phyloP scores from a whole-genome alignment of 2,888 invertebrate genomes.

The Hofmannophila pseudospretella region DNA sequence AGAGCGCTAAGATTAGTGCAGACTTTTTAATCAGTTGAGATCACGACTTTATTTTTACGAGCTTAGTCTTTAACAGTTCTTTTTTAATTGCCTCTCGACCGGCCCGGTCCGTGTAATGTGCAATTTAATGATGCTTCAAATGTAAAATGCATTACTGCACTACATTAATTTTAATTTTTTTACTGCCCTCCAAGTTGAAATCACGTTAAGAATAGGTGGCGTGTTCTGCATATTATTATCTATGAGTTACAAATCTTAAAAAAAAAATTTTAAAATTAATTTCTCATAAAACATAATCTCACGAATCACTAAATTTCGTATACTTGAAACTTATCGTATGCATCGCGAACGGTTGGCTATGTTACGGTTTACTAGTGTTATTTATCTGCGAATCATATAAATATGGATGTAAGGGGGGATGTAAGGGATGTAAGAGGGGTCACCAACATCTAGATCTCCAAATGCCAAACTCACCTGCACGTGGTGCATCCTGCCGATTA shows the following conservation, averaged over 20 bases:
- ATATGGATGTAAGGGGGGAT: too few relatives aligned
- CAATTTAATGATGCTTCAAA: slow-evolving; percentile 74
- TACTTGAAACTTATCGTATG: too few relatives aligned
- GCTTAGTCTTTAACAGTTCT: slow-evolving; percentile 64
- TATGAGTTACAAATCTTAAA: slow-evolving; percentile 7
- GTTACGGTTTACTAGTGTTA: too few relatives aligned
- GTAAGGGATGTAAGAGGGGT: too few relatives aligned
- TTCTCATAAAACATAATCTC: too few relatives aligned
- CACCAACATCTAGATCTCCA: too few relatives aligned
- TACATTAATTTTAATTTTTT: slow-evolving; percentile 65
- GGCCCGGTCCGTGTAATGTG: slow-evolving; percentile 60
- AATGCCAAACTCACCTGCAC: too few relatives aligned
- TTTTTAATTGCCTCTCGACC: slow-evolving; percentile 72
- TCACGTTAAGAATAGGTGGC: slow-evolving; percentile 27
- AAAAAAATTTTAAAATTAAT: too few relatives aligned
- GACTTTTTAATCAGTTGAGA: slow-evolving; percentile 71
- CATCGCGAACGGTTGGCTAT: too few relatives aligned
- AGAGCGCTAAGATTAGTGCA: slow-evolving; percentile 49
- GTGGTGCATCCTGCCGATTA: too few relatives aligned
- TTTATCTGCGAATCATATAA: too few relatives aligned
- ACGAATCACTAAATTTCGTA: too few relatives aligned
- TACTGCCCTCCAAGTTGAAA: slow-evolving; percentile 48
- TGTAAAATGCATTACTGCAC: slow-evolving; percentile 73
- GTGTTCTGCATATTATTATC: slow-evolving; percentile 26
- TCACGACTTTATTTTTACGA: slow-evolving; percentile 72